A percentile compares a stretch with the other conserved stretches of the same genome.
These are phyloP conservation scores for Zoanthus solanderi DNA, from an alignment of 92 coral and sea anemone genomes.

Conservation along the genomic window DNA sequence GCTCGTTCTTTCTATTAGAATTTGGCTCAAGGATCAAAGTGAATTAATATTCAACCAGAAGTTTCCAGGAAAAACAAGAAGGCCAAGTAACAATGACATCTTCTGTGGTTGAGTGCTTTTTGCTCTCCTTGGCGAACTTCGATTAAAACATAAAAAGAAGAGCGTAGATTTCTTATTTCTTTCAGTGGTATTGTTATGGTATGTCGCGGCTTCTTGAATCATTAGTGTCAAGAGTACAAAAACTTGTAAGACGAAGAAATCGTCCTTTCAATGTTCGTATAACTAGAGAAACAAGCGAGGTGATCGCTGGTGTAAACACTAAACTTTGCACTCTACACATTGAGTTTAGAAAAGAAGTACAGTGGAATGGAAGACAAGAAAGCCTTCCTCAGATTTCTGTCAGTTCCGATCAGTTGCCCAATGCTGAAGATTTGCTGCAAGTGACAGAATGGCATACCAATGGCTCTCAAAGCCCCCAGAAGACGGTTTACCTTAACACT, in stretches of 20 bases:
- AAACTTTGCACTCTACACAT: constrained; percentile 13
- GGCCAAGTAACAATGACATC: no score
- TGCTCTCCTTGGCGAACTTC: no score
- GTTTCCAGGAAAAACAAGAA: no score
- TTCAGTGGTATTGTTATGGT: no score
- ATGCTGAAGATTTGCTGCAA: constrained; percentile 4
- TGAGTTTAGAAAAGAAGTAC: not conserved
- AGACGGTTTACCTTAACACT: not conserved
- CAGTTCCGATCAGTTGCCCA: not conserved
- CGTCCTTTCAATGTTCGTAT: not conserved
- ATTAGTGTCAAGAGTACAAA: not conserved
- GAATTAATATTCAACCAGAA: no score
- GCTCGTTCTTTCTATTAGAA: no score
- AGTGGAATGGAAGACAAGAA: constrained; percentile 11
- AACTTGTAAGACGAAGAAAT: not conserved
- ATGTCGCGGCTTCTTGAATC: not conserved
- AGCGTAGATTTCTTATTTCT: no score
- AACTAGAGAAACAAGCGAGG: not conserved
- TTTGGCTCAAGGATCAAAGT: no score
- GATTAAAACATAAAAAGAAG: no score
- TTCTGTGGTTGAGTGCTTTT: no score
- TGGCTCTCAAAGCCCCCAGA: not conserved
- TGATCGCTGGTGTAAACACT: not conserved
- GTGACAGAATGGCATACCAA: not conserved
- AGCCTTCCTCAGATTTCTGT: constrained; percentile 14